Base-by-base conservation (phyloP, 2,888 invertebrate genomes). In the Watsonalla cultraria region DNA sequence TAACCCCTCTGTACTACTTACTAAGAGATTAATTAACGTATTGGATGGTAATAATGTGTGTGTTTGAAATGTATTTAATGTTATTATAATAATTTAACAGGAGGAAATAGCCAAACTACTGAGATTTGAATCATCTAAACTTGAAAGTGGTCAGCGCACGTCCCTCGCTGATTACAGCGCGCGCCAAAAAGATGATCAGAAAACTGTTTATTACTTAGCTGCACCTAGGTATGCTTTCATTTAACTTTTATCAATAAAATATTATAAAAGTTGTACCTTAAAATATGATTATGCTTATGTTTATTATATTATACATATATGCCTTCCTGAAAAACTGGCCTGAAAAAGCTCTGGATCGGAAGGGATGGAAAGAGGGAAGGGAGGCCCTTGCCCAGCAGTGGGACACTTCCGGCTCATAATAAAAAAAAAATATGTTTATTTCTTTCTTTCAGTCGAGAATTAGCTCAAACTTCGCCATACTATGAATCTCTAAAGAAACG, bases 381-480 rank as follows among this genome's bases (percentile, higher is more conserved):
- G n/a, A n/a, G n/a, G n/a, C n/a, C n/a, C n/a, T n/a, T n/a, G n/a
- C n/a, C n/a, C n/a, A n/a, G n/a, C n/a, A n/a, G n/a, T n/a, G n/a
- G n/a, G n/a, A n/a, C n/a, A n/a, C n/a, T n/a, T n/a, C n/a, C n/a
- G n/a, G n/a, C n/a, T n/a, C n/a, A n/a, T n/a, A n/a, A n/a, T n/a
- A n/a, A n/a, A n/a, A n/a, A n/a, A n/a, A n/a, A n/a, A n/a, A n/a
- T n/a, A n/a, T n/a, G n/a, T n/a, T n/a, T n/a, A 52, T 45, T 52
- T 39, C 47, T 51, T 52, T 34, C 54, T 68, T 91, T 35, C 76
- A 98, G 98, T 79, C 98, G 99, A 34, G 93, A 94, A 57, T 90
- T 99, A 53, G 99, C 99, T 0, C 97, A 98, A 85, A 93, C 95
- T 0, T 99, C 99, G 0, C 99, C 99, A 0, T 99, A 99, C 80